Percentiles rank a stretch among this genome's conserved stretches.
Conservation (phyloP, 2,888 invertebrate genomes). For the Coecobrya sp. region DNA sequence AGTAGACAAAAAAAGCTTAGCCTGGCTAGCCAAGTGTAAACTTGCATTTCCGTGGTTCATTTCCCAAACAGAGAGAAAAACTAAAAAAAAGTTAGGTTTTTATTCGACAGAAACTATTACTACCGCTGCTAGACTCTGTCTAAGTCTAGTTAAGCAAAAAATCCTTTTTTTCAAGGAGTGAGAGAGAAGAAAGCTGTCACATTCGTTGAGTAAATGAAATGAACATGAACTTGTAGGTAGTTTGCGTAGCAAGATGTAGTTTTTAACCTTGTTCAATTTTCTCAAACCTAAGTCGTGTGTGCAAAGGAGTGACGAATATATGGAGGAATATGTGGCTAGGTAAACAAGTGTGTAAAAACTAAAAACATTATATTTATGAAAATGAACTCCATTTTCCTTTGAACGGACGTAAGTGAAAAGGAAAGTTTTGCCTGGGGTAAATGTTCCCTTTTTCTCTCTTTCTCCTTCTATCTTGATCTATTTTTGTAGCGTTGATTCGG, state of each 20-base stretch:
- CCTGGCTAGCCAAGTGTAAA: conserved; percentile 44
- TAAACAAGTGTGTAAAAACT: conserved; percentile 30
- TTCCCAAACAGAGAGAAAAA: conserved; percentile 55
- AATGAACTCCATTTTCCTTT: background rate
- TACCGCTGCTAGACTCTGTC: background rate
- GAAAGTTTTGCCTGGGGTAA: conserved; percentile 20
- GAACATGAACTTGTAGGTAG: conserved; percentile 23
- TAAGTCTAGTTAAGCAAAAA: conserved; percentile 38
- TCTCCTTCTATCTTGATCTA: no score
- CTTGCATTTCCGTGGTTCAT: conserved; percentile 68
- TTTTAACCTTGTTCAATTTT: conserved; percentile 21
- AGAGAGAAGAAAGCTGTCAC: conserved; percentile 30
- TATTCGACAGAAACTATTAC: background rate
- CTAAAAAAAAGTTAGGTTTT: conserved; percentile 25
- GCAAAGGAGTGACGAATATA: no score
- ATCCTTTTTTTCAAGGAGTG: background rate
- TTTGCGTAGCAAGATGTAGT: background rate
- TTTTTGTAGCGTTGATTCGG: background rate
- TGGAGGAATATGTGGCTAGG: background rate
- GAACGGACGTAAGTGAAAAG: background rate
- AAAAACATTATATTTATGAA: conserved; percentile 25
- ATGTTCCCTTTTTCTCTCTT: background rate
- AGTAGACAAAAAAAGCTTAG: background rate
- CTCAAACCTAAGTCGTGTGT: background rate
- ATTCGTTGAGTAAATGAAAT: conserved; percentile 37